Base-by-base conservation (phyloP, 1,140 invertebrate genomes). In the Homalodisca vitripennis region DNA sequence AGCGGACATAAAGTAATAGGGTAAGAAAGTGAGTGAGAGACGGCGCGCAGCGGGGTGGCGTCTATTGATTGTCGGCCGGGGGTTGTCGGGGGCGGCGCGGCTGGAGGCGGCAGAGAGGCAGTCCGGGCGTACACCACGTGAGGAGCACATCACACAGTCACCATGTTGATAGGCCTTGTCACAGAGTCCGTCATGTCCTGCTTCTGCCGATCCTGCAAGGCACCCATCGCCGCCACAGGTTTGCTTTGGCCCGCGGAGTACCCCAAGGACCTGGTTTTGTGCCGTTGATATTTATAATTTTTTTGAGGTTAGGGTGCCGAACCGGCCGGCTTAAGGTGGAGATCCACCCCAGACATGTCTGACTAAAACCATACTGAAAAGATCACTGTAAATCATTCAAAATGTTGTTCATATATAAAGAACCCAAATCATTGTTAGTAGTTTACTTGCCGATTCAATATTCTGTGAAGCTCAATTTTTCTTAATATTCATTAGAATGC, bases 121-220 rank as follows among this genome's bases (percentile, higher is more conserved):
- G 34, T 41, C 34, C 6, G 24, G 24, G 55, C 55, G 55, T 26
- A 13, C 14, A 60, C 55, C 27, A 60, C 55, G 22, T 60, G 24
- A 22, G 55, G 2, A 13, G 3, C 26, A n/a, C 55, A 60, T 26
- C 55, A 24, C 55, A 53, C 48, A 13, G 48, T 53, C 55, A 86
- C 80, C 73, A 93, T 94, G 91, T 82, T 93, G 82, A 90, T 93
- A 83, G 89, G 86, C 81, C 85, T 93, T 76, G 89, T 94, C 77
- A 88, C 89, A 79, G 90, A 93, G 80, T 92, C 91, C 75, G 89
- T 94, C 78, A 85, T 93, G 86, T 89, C 92, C 84, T 94, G 91
- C 84, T 93, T 94, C 83, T 94, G 91, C 84, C 90, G 92, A 80
- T 90, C 90, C 80, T 94, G 92, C 86, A 88, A 91, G 78, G 89